Conservation (phyloP, 1,140 invertebrate genomes). For the Rhopalosiphum padi region DNA sequence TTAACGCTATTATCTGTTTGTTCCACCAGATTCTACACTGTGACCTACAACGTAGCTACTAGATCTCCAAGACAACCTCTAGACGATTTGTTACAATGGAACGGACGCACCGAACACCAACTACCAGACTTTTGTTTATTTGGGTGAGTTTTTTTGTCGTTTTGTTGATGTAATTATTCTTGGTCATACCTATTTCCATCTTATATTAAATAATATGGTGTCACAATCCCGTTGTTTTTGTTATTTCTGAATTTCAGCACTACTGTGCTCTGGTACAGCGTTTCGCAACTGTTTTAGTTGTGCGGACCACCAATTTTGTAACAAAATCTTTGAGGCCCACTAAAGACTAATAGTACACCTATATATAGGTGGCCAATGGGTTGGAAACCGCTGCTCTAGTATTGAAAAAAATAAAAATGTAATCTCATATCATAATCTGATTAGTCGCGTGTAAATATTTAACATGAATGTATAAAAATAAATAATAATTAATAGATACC, state of each 20-base stretch:
- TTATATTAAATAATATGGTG: background rate
- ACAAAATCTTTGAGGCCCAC: too few species aligned
- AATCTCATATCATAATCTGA: background rate
- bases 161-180: background rate
- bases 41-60: conserved; percentile 87
- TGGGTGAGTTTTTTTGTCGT: conserved; percentile 68
- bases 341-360: too few species aligned
- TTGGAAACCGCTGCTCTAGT: too few species aligned
- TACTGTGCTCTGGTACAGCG: too few species aligned
- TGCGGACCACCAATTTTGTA: too few species aligned
- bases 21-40: conserved; percentile 74
- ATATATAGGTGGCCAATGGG: too few species aligned
- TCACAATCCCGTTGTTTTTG: background rate
- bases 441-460: background rate
- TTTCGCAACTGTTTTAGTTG: too few species aligned
- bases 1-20: background rate
- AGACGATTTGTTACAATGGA: conserved; percentile 73
- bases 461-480: background rate
- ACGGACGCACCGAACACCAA: conserved; percentile 64
- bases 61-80: conserved; percentile 75
- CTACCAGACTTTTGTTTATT: conserved; percentile 84
- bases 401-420: background rate
- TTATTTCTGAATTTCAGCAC: background rate
- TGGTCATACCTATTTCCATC: background rate
- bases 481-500: background rate